Base-by-base conservation (phyloP, 2,888 invertebrate species). In the Spicauda simplicius region DNA sequence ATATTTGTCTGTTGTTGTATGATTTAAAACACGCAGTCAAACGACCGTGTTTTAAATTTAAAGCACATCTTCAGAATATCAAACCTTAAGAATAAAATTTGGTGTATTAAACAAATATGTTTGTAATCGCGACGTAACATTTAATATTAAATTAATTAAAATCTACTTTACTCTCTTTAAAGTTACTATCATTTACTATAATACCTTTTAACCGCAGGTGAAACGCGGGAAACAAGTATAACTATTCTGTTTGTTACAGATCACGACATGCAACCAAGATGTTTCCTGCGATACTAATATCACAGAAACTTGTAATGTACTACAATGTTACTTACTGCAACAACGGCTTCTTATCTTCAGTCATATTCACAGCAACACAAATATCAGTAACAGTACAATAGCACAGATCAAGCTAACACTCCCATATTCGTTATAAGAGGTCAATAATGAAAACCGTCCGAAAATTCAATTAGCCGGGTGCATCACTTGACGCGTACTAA, bases 341-440 rank as follows among this genome's bases (percentile, higher is more conserved):
- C 57, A 90, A 74, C 1, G 90, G 89, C 59, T 85, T 85, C 52
- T 73, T 78, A 65, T 87, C 80, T 50, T 84, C 87, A 4, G 79
- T 77, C 87, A 87, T 90, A 69, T 72, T 79, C 54, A 37, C 57
- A 70, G 16, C 61, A 48, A 67, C 58, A 52, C n/a, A 63, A 69
- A 65, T 18, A 64, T 61, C 64, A 14, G 11, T 60, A 55, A 55
- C 64, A 63, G 25, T 30, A 58, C 53, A 58, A 16, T 8, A 10
- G 59, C 59, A 56, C 25, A 67, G 57, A 45, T 68, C 60, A 63
- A 16, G 61, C 64, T 55, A 60, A 33, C 41, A 54, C 57, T 53
- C 37, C 65, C 58, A 53, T 57, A 4, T 33, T 54, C 53, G 25
- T 50, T 30, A 52, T 14, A 68, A 25, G 50, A 45, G 62, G 63